Conservation (phyloP, 2,113 vertebrate species). For the Sylvietta virens region DNA sequence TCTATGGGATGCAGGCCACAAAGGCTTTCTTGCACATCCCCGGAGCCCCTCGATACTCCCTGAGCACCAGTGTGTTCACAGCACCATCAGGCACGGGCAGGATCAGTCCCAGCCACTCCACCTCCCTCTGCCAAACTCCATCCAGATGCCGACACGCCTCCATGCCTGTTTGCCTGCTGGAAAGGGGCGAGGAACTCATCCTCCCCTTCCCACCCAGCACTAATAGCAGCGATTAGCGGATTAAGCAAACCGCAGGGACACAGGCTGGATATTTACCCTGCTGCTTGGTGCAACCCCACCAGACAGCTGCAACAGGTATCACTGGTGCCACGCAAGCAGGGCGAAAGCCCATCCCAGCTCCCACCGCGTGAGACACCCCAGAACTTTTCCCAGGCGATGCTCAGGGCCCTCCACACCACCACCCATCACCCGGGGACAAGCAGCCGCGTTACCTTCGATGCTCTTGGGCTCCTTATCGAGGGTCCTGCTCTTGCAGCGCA, state of each 20-base stretch:
- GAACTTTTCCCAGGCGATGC: rapidly evolving
- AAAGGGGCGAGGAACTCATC: neutral
- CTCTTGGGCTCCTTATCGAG: conserved; percentile 72
- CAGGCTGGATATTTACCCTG: neutral
- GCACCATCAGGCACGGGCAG: neutral
- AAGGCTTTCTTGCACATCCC: neutral
- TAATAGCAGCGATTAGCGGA: neutral
- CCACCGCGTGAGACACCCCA: neutral
- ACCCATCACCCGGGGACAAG: rapidly evolving
- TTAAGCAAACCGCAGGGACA: neutral
- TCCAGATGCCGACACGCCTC: neutral
- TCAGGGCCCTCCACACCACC: rapidly evolving
- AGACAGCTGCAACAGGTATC: neutral
- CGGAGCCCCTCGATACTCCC: neutral
- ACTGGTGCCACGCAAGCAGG: neutral
- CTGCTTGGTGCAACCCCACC: rapidly evolving
- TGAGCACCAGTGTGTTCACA: rapidly evolving
- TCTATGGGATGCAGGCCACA: rapidly evolving
- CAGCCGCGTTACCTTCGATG: conserved; percentile 51
- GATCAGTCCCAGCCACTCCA: neutral
- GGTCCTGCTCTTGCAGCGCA: conserved; percentile 78
- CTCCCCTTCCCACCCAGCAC: neutral
- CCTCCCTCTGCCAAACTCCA: neutral
- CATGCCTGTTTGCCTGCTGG: neutral
- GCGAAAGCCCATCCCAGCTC: neutral